Evolutionary conservation across 1,140 invertebrate genomes (phyloP).

Genomic region (Panulirus ornatus): DNA sequence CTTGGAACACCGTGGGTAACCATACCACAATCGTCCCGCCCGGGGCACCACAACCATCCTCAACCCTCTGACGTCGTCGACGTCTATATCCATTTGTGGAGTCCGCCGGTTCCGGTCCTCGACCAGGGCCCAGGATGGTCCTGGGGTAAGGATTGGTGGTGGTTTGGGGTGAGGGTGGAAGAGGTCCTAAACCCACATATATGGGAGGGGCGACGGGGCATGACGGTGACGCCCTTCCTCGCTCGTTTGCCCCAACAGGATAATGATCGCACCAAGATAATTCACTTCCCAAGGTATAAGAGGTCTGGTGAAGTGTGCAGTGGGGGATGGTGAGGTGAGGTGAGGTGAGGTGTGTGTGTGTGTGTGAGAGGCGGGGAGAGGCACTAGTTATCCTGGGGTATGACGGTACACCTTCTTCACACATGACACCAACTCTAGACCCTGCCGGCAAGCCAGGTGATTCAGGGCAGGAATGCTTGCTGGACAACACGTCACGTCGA

Average conservation of each 20-base stretch:
- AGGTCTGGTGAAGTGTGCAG: neutral
- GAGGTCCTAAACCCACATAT: constrained; percentile 2
- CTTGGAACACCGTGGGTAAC: neutral
- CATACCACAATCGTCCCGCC: too few relatives aligned
- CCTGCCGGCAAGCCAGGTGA: too few relatives aligned
- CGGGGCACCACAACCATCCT: too few relatives aligned
- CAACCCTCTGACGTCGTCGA: too few relatives aligned
- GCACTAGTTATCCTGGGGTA: neutral
- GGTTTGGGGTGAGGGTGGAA: too few relatives aligned
- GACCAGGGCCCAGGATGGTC: too few relatives aligned
- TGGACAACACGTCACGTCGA: constrained; percentile 6
- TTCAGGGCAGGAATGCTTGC: too few relatives aligned
- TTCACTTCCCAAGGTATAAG: neutral
- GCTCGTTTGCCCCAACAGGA: neutral
- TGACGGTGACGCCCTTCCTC: neutral
- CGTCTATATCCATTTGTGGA: too few relatives aligned
- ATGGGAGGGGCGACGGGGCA: neutral
- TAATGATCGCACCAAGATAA: constrained; percentile 9
- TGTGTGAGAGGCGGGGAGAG: neutral
- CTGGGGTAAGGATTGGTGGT: too few relatives aligned
- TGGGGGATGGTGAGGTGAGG: neutral
- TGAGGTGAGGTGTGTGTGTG: neutral
- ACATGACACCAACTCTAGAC: too few relatives aligned
- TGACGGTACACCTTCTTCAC: constrained; percentile 13
- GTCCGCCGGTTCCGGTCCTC: too few relatives aligned